Evolutionary conservation across 2,113 vertebrate species (phyloP).

Genomic region (Oncorhynchus masou): DNA sequence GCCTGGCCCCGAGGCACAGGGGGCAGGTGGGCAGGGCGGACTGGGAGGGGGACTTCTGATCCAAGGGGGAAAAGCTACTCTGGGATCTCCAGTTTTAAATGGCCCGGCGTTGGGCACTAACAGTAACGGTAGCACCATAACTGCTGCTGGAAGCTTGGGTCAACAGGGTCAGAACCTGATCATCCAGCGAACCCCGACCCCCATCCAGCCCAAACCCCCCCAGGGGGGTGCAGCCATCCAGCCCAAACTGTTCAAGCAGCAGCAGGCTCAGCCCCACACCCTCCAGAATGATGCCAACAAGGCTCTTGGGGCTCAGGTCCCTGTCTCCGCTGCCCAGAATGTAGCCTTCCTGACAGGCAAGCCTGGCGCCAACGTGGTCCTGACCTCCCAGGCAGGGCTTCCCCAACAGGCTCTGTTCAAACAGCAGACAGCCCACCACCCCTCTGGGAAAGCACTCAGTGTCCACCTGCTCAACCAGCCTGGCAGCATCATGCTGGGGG

Average conservation of each 20-base stretch:
- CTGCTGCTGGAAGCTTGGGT: constrained; percentile 57
- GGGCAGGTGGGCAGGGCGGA: constrained; percentile 72
- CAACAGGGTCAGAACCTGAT: constrained; percentile 82
- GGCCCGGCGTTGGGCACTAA: constrained; percentile 67
- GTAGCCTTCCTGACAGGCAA: constrained; percentile 90
- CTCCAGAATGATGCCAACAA: constrained; percentile 83
- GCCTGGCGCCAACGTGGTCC: constrained; percentile 82
- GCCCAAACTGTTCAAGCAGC: constrained; percentile 84
- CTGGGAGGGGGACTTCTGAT: constrained; percentile 82
- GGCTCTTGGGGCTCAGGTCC: constrained; percentile 78
- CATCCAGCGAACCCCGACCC: constrained; percentile 91
- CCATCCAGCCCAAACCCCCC: constrained; percentile 92
- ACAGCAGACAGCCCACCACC: constrained; percentile 73
- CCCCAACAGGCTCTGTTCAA: constrained; percentile 80
- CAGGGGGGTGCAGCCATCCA: constrained; percentile 78
- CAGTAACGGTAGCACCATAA: constrained; percentile 61
- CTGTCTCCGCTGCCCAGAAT: constrained; percentile 82
- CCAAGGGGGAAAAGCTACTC: constrained; percentile 81
- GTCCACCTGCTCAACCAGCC: constrained; percentile 90
- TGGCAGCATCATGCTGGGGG: constrained; percentile 89
- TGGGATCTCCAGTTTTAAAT: constrained; percentile 83
- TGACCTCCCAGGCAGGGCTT: constrained; percentile 78
- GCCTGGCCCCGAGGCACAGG: constrained; percentile 72
- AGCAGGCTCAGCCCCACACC: constrained; percentile 70
- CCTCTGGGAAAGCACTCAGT: constrained; percentile 87